Percentiles rank a stretch among this genome's conserved stretches.
Evolutionary conservation across 2,797 vertebrate species (phyloP).

Genomic region (Phoxinus dragarum): DNA sequence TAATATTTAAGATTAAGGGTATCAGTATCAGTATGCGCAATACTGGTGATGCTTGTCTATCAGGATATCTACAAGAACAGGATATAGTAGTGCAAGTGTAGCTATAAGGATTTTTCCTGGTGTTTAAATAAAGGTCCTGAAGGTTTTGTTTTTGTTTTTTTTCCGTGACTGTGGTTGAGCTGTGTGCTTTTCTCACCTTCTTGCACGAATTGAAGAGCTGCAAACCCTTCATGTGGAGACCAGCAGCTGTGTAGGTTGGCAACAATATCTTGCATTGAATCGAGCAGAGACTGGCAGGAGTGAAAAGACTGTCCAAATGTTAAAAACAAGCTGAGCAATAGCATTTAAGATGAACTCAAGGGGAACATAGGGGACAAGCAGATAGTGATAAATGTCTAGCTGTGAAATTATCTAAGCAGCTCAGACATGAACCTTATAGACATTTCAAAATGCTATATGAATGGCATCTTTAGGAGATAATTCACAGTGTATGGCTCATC

Average conservation of each 20-base stretch:
- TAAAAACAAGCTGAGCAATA: constrained; percentile 17
- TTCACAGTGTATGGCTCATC: not conserved
- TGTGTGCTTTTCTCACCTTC: not conserved
- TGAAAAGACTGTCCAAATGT: not conserved
- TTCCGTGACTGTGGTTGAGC: too few species aligned
- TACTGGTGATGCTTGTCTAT: not conserved
- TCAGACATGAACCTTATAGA: not conserved
- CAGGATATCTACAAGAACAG: not conserved
- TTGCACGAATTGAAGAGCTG: not conserved
- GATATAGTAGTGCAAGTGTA: not conserved
- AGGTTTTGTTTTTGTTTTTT: too few species aligned
- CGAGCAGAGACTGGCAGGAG: not conserved
- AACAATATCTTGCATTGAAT: not conserved
- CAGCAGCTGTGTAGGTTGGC: not conserved
- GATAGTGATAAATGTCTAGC: not conserved
- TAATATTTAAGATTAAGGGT: not conserved
- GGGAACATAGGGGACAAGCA: not conserved
- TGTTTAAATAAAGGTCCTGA: not conserved
- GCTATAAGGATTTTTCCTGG: not conserved
- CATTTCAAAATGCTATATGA: not conserved
- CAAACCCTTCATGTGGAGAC: constrained; percentile 9
- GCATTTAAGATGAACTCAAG: not conserved
- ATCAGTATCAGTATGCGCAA: not conserved
- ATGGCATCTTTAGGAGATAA: not conserved
- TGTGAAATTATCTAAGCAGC: not conserved